Base-by-base conservation (phyloP, 2,797 vertebrate species). In the Falco columbarius region DNA sequence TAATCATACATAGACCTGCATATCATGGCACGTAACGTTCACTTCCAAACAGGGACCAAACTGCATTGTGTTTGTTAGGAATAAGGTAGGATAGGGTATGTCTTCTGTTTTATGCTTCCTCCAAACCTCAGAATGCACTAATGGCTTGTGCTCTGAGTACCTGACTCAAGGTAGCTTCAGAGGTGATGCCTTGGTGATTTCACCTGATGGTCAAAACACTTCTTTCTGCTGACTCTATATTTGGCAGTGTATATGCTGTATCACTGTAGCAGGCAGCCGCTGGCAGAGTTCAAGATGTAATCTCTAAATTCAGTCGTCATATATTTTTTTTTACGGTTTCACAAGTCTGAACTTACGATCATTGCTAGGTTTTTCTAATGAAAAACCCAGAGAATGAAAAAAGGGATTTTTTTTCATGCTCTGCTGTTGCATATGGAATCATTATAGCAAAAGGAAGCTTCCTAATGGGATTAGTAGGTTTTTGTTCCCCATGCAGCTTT, bases 401-500 rank as follows among this genome's bases (percentile, higher is more conserved):
- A 40, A 73, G 29, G 94, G 91, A 12, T 27, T 26, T 82, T 91
- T 92, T 93, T 83, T 30, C 40, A 24, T 85, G 94, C 73, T 77
- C n/a, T 91, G 21, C 52, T 66, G 61, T 49, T 93, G n/a, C 72
- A 22, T 79, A 68, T 87, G 86, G 84, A 90, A 91, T 83, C 80
- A 56, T 66, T 91, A 86, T 76, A 95, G 93, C 93, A 93, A 95
- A 93, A 67, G 14, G 32, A 97, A 95, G 86, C 94, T 97, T 97
- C 96, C 97, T 98, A 96, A 97, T 97, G 93, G 96, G 96, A 96
- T 97, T 98, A 98, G 96, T 97, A 94, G 95, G 82, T 96, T 90
- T 96, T 97, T 97, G 94, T 96, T 96, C 94, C 91, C 94, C 8
- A 0, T 96, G 76, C 70, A 92, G 91, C 89, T 96, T 97, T 97